A percentile compares a stretch with the other conserved stretches of the same genome.
Conservation (phyloP, 2,797 vertebrate genomes). For the Huso huso region DNA sequence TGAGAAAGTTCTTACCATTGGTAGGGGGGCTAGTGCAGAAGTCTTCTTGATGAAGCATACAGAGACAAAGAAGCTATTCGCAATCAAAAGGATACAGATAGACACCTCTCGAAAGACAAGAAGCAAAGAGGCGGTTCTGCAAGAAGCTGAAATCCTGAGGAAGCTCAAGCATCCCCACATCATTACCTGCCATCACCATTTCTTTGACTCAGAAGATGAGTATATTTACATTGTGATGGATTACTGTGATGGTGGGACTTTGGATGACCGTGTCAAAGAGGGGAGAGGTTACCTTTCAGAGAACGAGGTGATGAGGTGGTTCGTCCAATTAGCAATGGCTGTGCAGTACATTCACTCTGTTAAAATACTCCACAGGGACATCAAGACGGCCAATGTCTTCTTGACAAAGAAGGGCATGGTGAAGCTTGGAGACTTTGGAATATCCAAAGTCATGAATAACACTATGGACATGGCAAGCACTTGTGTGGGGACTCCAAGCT, state of each 20-base stretch:
- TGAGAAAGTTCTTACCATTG: conserved; percentile 53
- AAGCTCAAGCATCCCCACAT: conserved; percentile 58
- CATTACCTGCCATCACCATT: conserved; percentile 56
- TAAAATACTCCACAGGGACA: conserved; percentile 68
- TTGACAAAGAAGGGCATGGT: conserved; percentile 58
- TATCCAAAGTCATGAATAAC: conserved; percentile 60
- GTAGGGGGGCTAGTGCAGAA: conserved; percentile 52
- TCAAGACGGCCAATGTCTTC: conserved; percentile 69
- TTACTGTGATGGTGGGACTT: conserved; percentile 67
- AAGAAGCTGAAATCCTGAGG: conserved; percentile 62
- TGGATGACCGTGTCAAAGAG: conserved; percentile 58
- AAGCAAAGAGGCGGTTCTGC: conserved; percentile 45
- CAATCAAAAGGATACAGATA: conserved; percentile 61
- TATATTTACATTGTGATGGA: conserved; percentile 65
- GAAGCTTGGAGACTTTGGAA: conserved; percentile 71
- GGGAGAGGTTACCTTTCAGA: conserved; percentile 45
- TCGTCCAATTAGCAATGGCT: conserved; percentile 59
- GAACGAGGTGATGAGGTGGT: conserved; percentile 55
- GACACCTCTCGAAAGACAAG: conserved; percentile 35
- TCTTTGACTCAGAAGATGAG: conserved; percentile 41
- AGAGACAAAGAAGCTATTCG: conserved; percentile 44
- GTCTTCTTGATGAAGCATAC: conserved; percentile 63
- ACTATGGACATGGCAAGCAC: conserved; percentile 65
- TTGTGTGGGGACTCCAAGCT: conserved; percentile 67
- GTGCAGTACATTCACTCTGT: conserved; percentile 56